Conservation (phyloP, 2,888 invertebrate species). For the Furcula furcula region DNA sequence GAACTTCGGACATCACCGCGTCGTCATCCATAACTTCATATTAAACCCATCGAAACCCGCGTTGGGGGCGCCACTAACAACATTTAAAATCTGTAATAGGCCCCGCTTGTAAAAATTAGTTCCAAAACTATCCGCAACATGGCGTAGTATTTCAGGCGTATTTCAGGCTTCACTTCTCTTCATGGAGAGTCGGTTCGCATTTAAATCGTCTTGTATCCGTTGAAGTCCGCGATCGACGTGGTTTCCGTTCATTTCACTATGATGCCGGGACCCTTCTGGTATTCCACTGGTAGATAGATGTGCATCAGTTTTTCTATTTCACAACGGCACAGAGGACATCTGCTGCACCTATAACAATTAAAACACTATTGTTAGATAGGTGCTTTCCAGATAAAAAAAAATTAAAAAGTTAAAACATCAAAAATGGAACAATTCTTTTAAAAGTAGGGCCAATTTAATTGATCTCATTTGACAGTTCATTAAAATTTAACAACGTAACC, state of each 20-base stretch:
- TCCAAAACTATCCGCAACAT: background rate
- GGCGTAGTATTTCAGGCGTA: background rate
- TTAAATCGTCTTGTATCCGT: conserved; percentile 27
- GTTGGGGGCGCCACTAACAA: background rate
- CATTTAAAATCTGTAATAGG: background rate
- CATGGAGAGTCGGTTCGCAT: conserved; percentile 3
- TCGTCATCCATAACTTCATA: conserved; percentile 2
- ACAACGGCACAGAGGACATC: conserved; percentile 89
- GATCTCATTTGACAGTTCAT: too few relatives aligned
- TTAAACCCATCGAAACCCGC: background rate
- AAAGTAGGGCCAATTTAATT: too few relatives aligned
- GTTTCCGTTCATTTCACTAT: conserved; percentile 59
- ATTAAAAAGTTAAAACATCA: too few relatives aligned
- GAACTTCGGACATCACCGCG: too few relatives aligned
- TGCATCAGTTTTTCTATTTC: conserved; percentile 86
- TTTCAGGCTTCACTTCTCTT: background rate
- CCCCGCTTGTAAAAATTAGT: too few relatives aligned
- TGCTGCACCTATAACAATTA: conserved; percentile 81
- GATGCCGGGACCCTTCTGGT: conserved; percentile 54
- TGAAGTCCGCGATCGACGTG: conserved; percentile 28
- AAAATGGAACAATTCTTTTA: too few relatives aligned
- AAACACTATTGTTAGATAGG: too few relatives aligned
- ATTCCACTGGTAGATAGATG: conserved; percentile 86
- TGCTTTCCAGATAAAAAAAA: too few relatives aligned
- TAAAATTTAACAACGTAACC: too few relatives aligned